Percentiles rank a stretch among this genome's conserved stretches.
These are phyloP conservation scores for Drosophila erecta DNA, from an alignment of 1,140 invertebrate genomes.

Conservation along the genomic window DNA sequence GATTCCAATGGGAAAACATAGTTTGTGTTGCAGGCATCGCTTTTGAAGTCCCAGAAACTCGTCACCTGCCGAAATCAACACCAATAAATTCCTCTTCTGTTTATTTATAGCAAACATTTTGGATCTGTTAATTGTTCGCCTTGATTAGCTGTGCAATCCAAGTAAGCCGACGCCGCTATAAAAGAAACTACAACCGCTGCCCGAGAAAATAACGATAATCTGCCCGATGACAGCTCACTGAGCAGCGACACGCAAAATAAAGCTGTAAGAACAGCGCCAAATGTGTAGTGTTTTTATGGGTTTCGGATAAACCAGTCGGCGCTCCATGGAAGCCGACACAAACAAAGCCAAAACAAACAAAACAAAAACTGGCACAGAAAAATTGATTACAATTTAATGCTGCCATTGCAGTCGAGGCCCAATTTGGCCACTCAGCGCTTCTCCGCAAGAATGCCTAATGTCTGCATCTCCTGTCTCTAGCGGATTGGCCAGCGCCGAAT, in stretches of 20 bases:
- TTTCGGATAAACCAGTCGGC: conserved; percentile 61
- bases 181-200: conserved; percentile 13
- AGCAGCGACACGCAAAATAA: conserved; percentile 49
- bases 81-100: conserved; percentile 20
- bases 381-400: conserved; percentile 75
- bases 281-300: conserved; percentile 19
- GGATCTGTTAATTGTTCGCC: conserved; percentile 43
- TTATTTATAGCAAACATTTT: conserved; percentile 39
- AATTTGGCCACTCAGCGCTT: conserved; percentile 78
- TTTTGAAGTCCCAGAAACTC: background rate
- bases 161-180: conserved; percentile 36
- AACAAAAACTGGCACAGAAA: conserved; percentile 35
- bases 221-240: conserved; percentile 60
- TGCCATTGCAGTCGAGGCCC: conserved; percentile 42
- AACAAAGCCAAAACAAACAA: conserved; percentile 1
- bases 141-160: conserved; percentile 44
- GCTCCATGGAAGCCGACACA: conserved; percentile 52
- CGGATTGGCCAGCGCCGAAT: conserved; percentile 36
- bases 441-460: conserved; percentile 49
- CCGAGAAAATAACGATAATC: conserved; percentile 46
- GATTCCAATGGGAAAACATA: conserved; percentile 1
- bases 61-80: conserved; percentile 9
- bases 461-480: conserved; percentile 61
- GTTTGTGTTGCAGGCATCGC: background rate
- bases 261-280: conserved; percentile 49